Evolutionary conservation across 1,140 invertebrate genomes (phyloP).

Genomic region (Ylistrum balloti): DNA sequence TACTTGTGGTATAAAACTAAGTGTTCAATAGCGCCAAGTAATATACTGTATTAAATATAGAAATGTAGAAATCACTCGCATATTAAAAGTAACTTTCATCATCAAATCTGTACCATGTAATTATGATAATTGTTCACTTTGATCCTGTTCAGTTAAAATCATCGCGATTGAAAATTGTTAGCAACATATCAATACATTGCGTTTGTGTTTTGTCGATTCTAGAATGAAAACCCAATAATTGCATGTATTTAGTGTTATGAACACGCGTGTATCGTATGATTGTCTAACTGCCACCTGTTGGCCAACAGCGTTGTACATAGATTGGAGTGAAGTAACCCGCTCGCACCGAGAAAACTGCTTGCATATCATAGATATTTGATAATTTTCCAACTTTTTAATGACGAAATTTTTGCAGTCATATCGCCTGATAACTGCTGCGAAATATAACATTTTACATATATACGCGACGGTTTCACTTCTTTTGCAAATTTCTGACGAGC

Average conservation of each 20-base stretch:
- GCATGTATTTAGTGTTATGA: background rate
- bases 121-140: too few relatives aligned
- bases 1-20: too few relatives aligned
- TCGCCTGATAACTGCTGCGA: background rate
- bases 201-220: too few relatives aligned
- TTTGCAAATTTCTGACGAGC: background rate
- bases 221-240: background rate
- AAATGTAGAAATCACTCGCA: too few relatives aligned
- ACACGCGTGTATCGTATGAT: background rate
- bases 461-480: background rate
- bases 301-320: background rate
- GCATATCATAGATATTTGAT: constrained; percentile 14
- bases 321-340: background rate
- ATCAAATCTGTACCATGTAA: too few relatives aligned
- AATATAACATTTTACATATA: background rate
- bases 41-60: too few relatives aligned
- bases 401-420: background rate
- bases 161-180: too few relatives aligned
- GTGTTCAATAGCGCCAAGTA: too few relatives aligned
- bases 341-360: background rate
- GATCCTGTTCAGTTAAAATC: too few relatives aligned
- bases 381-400: background rate
- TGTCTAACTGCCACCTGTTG: background rate
- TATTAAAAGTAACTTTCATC: too few relatives aligned
- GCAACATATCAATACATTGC: too few relatives aligned